Evolutionary conservation across 2,888 invertebrate genomes (phyloP), one percentile per base, ranked within the genome.

Genomic region (Proisotoma minuta): DNA sequence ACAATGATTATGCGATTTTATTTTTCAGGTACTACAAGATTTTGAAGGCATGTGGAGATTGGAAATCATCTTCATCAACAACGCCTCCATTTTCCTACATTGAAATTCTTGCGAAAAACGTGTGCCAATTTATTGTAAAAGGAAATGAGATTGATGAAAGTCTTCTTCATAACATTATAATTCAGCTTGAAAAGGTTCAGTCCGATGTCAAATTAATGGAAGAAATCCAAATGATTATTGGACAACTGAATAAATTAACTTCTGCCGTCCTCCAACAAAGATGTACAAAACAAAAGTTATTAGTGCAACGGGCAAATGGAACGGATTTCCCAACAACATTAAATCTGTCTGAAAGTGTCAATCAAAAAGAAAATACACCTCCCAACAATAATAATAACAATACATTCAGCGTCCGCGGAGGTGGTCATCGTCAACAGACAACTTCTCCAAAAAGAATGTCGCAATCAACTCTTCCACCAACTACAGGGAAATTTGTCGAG

Each of bases 101-200:
- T 59, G 65, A 68, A 29, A 56, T 62, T 62, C 61, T 69, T 48
- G 62, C 65, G 10, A 59, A 59, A 54, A 57, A 58, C 39, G 53
- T 69, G n/a, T 69, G 67, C 39, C 65, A 69, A 27, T 69, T 69
- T 62, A 61, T 69, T 24, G 65, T 65, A 27, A 62, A 65, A 39
- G 34, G 69, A 24, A 65, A 69, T 52, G 64, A 63, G 10, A 53
- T 63, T 22, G 63, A 64, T 20, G 69, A 67, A 3, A 47, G 59
- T 24, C 60, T 69, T 12, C 51, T 57, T 3, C 59, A 65, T 29
- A 69, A 69, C 51, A 50, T 69, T 34, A 68, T 63, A 51, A 29
- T 58, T 8, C 62, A 63, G 22, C 51, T 68, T 22, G 63, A 65
- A 8, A 63, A 66, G 26, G 60, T 66, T 0, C 50, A 60, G 43